A percentile compares a stretch with the other conserved stretches of the same genome.
These are phyloP conservation scores for Tipula lateralis DNA, from an alignment of 2,888 invertebrate species.

Conservation along the genomic window DNA sequence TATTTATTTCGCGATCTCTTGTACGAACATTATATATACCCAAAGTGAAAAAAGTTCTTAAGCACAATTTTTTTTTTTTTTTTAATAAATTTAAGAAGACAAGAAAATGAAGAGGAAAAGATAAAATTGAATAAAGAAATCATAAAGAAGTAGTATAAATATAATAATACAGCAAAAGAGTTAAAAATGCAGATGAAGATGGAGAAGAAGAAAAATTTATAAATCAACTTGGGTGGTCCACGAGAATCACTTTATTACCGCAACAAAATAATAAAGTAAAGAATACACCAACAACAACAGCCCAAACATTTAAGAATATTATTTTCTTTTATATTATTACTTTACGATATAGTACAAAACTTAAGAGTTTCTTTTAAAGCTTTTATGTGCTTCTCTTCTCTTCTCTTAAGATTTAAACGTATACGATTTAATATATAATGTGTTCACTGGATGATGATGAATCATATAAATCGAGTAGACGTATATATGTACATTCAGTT, in stretches of 20 bases:
- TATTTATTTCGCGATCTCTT: neutral
- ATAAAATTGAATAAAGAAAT: conserved; percentile 30
- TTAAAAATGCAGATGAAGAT: conserved; percentile 31
- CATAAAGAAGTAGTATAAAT: conserved; percentile 30
- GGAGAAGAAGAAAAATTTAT: conserved; percentile 36
- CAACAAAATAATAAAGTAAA: conserved; percentile 27
- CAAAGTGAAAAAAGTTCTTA: conserved; percentile 15
- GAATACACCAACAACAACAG: neutral
- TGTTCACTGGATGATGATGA: neutral
- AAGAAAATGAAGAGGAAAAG: conserved; percentile 30
- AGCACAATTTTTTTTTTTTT: neutral
- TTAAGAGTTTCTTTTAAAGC: neutral
- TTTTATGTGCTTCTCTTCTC: neutral
- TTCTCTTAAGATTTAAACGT: neutral
- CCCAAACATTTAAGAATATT: conserved; percentile 9
- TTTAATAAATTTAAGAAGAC: conserved; percentile 13
- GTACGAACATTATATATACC: neutral
- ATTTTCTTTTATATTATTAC: conserved; percentile 9
- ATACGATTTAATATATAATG: neutral
- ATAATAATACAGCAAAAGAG: conserved; percentile 30
- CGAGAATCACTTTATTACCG: conserved; percentile 37
- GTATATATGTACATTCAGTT: neutral
- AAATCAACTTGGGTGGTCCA: conserved; percentile 38
- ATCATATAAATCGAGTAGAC: neutral
- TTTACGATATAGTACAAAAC: neutral